Percentiles rank a stretch among this genome's conserved stretches.
Conservation (phyloP, 1,140 invertebrate genomes). For the Alviniconcha marisindica region DNA sequence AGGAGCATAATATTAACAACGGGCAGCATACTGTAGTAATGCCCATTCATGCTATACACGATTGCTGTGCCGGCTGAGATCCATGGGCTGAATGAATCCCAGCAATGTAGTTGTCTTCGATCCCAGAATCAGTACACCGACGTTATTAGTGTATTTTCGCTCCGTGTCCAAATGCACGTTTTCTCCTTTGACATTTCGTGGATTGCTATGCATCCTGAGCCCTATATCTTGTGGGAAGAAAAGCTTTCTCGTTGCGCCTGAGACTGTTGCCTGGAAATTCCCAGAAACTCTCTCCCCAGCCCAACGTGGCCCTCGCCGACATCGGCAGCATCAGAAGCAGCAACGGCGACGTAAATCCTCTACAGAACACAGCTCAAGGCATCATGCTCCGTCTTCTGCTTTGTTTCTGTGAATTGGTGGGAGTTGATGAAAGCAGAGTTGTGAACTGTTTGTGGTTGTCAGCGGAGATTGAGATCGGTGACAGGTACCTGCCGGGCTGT, state of each 20-base stretch:
- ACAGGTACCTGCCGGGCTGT: too few relatives aligned
- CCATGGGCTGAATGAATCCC: too few relatives aligned
- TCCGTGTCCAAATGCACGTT: background rate
- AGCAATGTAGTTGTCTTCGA: background rate
- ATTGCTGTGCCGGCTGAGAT: background rate
- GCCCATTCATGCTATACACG: too few relatives aligned
- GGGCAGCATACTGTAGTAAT: too few relatives aligned
- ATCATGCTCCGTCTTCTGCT: background rate
- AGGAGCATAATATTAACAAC: too few relatives aligned
- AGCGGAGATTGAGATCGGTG: too few relatives aligned
- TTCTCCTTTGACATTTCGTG: slow-evolving; percentile 9
- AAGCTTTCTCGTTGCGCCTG: background rate
- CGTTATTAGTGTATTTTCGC: too few relatives aligned
- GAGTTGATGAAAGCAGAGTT: background rate
- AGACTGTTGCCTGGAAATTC: slow-evolving; percentile 1
- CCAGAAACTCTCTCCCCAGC: background rate
- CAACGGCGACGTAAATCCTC: background rate
- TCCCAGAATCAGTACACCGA: too few relatives aligned
- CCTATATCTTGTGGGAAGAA: background rate
- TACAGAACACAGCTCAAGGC: background rate
- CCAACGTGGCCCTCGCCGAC: background rate
- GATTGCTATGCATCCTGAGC: background rate
- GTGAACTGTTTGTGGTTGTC: too few relatives aligned
- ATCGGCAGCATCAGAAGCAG: background rate
- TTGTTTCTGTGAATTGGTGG: background rate